A percentile compares a stretch with the other conserved stretches of the same genome.
These are phyloP conservation scores for Hydropsyche betteni DNA, from an alignment of 2,888 invertebrate genomes.

Conservation along the genomic window DNA sequence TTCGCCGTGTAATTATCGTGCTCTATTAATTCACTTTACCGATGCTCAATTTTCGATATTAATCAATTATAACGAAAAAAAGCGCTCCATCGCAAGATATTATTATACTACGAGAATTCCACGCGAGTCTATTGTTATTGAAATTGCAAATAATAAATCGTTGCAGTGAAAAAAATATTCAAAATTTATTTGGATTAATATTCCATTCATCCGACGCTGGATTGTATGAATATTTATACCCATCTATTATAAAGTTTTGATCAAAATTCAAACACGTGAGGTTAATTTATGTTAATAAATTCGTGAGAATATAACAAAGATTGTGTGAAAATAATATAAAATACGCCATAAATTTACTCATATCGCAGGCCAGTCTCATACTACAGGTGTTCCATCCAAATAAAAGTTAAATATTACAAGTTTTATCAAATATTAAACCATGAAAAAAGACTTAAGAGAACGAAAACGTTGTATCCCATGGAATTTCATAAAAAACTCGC, in stretches of 20 bases:
- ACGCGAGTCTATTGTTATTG: too few relatives aligned
- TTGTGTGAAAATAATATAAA: conserved; percentile 27
- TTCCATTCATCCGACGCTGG: too few relatives aligned
- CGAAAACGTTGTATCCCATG: too few relatives aligned
- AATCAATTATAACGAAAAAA: conserved; percentile 24
- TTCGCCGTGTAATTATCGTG: conserved; percentile 4
- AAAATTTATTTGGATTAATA: too few relatives aligned
- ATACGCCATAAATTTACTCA: conserved; percentile 16
- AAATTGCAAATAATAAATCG: too few relatives aligned
- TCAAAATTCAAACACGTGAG: neutral
- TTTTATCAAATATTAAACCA: too few relatives aligned
- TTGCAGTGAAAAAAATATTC: too few relatives aligned
- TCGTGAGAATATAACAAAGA: conserved; percentile 18
- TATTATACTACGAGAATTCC: too few relatives aligned
- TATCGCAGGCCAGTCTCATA: neutral
- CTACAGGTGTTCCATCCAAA: conserved; percentile 14
- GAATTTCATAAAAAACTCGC: too few relatives aligned
- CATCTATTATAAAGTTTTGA: neutral
- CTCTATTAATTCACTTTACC: conserved; percentile 11
- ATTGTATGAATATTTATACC: neutral
- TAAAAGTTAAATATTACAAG: conserved; percentile 2
- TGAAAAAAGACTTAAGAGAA: too few relatives aligned
- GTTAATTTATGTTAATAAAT: conserved; percentile 19
- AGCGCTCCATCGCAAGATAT: neutral
- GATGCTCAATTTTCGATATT: conserved; percentile 2